These are phyloP conservation scores for Cliona cf. orientalis DNA, from an alignment of 37 sponge, comb jelly and placozoan genomes.

Conservation along the genomic window DNA sequence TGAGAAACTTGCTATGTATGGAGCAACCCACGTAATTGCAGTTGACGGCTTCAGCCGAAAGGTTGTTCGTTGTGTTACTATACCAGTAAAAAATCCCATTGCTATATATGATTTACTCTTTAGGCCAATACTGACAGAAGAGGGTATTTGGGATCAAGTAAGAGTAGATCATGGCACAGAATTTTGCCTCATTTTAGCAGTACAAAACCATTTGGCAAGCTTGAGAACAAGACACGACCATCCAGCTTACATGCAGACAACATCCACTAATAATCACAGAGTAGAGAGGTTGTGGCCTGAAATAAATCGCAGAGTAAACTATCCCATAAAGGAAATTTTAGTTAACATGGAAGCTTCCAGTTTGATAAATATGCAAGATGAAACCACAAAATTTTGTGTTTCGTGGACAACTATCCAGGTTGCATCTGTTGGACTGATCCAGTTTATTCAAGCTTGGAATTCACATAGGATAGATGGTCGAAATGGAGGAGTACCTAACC, in stretches of 20 bases:
- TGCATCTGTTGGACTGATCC: slow-evolving; percentile 18
- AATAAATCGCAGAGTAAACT: slow-evolving; percentile 47
- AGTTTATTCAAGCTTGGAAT: slow-evolving; percentile 63
- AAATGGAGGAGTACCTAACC: slow-evolving; percentile 4
- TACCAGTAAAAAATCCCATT: slow-evolving; percentile 64
- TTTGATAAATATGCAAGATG: slow-evolving; percentile 16
- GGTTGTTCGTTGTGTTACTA: slow-evolving; percentile 53
- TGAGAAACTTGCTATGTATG: slow-evolving; percentile 74
- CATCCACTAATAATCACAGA: slow-evolving; percentile 36
- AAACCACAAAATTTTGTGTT: slow-evolving; percentile 41
- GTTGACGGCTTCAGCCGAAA: slow-evolving; percentile 67
- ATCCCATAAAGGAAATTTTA: slow-evolving; percentile 48
- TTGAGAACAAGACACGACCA: slow-evolving; percentile 6
- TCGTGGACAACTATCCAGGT: slow-evolving; percentile 52
- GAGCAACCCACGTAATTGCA: slow-evolving; percentile 59
- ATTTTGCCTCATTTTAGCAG: slow-evolving; percentile 39
- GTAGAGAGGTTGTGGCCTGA: slow-evolving; percentile 62
- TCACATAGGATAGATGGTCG: slow-evolving; percentile 24
- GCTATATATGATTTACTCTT: slow-evolving; percentile 33
- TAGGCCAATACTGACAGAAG: slow-evolving; percentile 52
- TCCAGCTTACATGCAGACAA: slow-evolving; percentile 22
- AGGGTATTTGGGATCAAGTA: slow-evolving; percentile 78
- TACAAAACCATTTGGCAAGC: slow-evolving; percentile 41
- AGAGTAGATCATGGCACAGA: slow-evolving; percentile 71
- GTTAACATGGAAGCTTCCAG: slow-evolving; percentile 16